Percentiles rank a stretch among this genome's conserved stretches.
Evolutionary conservation across 1,140 invertebrate species (phyloP).

Genomic region (Zaprionus vittiger): DNA sequence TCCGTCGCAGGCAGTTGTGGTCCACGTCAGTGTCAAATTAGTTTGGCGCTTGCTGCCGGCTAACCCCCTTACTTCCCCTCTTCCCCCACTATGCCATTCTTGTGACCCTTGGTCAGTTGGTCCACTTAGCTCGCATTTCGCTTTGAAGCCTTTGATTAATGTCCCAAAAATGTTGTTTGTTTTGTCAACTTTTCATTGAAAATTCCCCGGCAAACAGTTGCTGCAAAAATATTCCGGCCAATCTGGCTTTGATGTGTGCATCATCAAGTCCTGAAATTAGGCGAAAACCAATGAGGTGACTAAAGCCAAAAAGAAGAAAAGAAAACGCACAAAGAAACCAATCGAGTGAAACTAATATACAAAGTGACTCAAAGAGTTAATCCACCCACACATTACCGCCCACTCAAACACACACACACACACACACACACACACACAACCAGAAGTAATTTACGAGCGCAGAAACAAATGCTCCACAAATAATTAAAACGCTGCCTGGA

Average conservation of each 20-base stretch:
- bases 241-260: conserved; percentile 57
- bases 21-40: conserved; percentile 73
- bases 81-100: background rate
- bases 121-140: conserved; percentile 52
- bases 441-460: conserved; percentile 27
- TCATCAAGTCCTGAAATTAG: conserved; percentile 41
- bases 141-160: conserved; percentile 76
- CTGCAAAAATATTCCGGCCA: conserved; percentile 14
- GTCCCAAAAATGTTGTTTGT: conserved; percentile 62
- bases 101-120: conserved; percentile 37
- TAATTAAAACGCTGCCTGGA: conserved; percentile 36
- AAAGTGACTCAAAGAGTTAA: conserved; percentile 61
- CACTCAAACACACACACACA: background rate
- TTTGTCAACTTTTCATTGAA: conserved; percentile 42
- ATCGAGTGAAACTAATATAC: conserved; percentile 62
- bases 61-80: background rate
- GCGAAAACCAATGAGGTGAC: conserved; percentile 54
- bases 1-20: conserved; percentile 48
- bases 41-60: conserved; percentile 34
- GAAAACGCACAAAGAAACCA: conserved; percentile 45
- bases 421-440: background rate
- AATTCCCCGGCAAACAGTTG: background rate
- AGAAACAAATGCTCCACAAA: conserved; percentile 32
- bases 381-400: conserved; percentile 5
- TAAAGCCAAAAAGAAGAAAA: conserved; percentile 2